Evolutionary conservation across 2,113 vertebrate species (phyloP).

Genomic region (Podarcis cretensis): DNA sequence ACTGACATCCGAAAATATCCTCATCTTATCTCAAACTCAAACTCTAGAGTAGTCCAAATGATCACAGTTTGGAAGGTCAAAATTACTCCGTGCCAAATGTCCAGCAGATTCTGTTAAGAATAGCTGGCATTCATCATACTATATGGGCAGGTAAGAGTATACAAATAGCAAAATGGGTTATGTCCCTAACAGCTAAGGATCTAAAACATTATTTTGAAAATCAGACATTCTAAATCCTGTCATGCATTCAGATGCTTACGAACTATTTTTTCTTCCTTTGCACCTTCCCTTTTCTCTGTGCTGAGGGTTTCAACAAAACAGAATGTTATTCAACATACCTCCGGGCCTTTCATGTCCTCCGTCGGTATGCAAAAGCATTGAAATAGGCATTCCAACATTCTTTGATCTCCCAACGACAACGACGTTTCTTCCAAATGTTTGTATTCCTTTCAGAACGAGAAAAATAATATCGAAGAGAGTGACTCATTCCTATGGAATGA

Average conservation of each 20-base stretch:
- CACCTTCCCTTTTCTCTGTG: neutral
- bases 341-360: conserved; percentile 88
- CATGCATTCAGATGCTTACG: neutral
- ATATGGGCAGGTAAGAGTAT: neutral
- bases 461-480: accelerated
- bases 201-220: neutral
- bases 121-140: neutral
- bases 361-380: conserved; percentile 90
- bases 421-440: conserved; percentile 91
- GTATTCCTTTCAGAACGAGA: conserved; percentile 79
- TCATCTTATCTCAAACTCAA: neutral
- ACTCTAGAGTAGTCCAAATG: neutral
- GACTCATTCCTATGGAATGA: neutral
- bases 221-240: neutral
- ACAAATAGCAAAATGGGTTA: neutral
- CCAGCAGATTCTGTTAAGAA: neutral
- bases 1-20: neutral
- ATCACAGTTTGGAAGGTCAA: neutral
- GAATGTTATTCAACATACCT: conserved; percentile 73
- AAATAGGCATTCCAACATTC: conserved; percentile 94
- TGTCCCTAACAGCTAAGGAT: neutral
- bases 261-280: neutral
- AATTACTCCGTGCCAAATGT: neutral
- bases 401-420: conserved; percentile 92
- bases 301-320: neutral